A percentile compares a stretch with the other conserved stretches of the same genome.
Conservation (phyloP, 2,113 vertebrate species). For the Ictalurus punctatus region DNA sequence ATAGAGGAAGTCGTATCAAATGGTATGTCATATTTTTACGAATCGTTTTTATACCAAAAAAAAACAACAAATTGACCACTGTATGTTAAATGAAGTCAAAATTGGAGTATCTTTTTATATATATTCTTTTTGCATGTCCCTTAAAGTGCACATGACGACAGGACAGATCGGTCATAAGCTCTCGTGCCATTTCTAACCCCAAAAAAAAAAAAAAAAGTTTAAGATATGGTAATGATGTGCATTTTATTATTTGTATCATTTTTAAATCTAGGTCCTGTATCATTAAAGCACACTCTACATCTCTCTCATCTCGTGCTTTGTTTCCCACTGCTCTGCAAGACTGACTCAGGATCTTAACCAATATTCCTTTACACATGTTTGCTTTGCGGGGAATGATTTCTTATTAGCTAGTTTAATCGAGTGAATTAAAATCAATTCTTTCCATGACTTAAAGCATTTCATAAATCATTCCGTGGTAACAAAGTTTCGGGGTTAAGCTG, state of each 20-base stretch:
- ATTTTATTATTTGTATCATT: constrained; percentile 26
- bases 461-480: constrained; percentile 68
- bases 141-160: not conserved
- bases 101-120: not conserved
- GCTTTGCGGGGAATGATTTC: constrained; percentile 67
- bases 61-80: not conserved
- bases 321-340: not conserved
- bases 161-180: not conserved
- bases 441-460: constrained; percentile 56
- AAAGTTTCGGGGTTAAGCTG: constrained; percentile 64
- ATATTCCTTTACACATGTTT: constrained; percentile 59
- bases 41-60: not conserved
- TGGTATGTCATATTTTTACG: not conserved
- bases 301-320: not conserved
- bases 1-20: not conserved
- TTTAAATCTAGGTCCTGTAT: constrained; percentile 3
- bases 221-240: constrained; percentile 8
- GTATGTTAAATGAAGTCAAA: not conserved
- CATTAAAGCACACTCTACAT: not conserved
- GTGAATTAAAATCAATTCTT: constrained; percentile 72
- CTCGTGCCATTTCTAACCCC: not conserved
- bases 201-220: not conserved
- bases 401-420: constrained; percentile 74
- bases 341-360: constrained; percentile 5
- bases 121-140: not conserved